Evolutionary conservation across 2,113 vertebrate species (phyloP).

Genomic region (Columbina picui): DNA sequence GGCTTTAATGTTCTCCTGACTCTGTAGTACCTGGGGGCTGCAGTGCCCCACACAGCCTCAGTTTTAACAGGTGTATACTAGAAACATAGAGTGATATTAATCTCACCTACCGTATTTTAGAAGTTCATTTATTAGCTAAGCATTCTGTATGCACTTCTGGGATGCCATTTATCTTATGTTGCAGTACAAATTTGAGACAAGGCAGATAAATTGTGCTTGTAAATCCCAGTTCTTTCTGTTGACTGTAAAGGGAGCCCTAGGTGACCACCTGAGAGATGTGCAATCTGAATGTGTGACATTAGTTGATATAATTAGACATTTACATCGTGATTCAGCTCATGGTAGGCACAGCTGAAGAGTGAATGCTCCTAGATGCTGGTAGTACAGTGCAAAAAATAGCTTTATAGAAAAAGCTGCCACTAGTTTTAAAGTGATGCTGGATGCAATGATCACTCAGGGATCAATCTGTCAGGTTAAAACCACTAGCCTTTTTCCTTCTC

Average conservation of each 20-base stretch:
- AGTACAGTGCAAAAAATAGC: background rate
- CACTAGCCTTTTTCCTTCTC: background rate
- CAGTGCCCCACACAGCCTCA: background rate
- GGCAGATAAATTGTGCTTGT: background rate
- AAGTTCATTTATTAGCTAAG: background rate
- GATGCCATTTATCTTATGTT: background rate
- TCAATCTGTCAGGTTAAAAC: background rate
- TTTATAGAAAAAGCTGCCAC: background rate
- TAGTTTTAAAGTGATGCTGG: background rate
- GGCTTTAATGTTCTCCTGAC: background rate
- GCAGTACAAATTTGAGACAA: background rate
- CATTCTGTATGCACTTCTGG: background rate
- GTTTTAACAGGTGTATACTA: background rate
- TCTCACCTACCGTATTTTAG: background rate
- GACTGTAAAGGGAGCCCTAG: background rate
- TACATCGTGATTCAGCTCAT: background rate
- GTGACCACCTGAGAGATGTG: background rate
- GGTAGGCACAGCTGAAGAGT: background rate
- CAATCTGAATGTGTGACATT: background rate
- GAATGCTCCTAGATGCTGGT: background rate
- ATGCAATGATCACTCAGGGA: background rate
- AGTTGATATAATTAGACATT: background rate
- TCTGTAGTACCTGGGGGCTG: background rate
- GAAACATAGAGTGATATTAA: background rate
- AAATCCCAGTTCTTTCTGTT: background rate